A percentile compares a stretch with the other conserved stretches of the same genome.
phyloP scores from a whole-genome alignment of 2,797 vertebrate species.

The Sebastes hopkinsi region DNA sequence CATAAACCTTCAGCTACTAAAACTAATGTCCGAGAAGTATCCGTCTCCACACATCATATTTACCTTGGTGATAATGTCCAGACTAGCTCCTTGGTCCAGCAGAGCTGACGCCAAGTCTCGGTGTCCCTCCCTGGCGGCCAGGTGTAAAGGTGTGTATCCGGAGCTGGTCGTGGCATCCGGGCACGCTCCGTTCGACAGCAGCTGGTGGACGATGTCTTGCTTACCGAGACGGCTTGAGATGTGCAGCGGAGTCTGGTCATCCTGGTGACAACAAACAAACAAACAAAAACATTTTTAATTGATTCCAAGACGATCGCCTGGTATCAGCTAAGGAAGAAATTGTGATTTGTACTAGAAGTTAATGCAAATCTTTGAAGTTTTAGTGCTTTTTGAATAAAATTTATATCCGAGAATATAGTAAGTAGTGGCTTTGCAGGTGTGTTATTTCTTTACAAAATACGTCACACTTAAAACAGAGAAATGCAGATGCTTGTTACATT shows the following conservation, averaged over 20 bases:
- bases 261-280: conserved; percentile 74
- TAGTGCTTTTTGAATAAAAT: not conserved
- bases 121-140: conserved; percentile 93
- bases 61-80: conserved; percentile 95
- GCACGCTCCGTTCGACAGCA: conserved; percentile 89
- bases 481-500: not conserved
- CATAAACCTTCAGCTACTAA: not conserved
- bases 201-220: conserved; percentile 94
- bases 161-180: conserved; percentile 93
- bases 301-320: not conserved
- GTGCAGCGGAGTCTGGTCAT: conserved; percentile 96
- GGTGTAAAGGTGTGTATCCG: conserved; percentile 94
- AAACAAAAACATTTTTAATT: not conserved
- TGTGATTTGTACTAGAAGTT: not conserved
- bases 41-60: not conserved
- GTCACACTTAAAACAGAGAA: too few species aligned
- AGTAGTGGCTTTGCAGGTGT: not conserved
- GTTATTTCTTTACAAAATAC: not conserved
- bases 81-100: conserved; percentile 91
- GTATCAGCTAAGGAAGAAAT: not conserved
- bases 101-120: conserved; percentile 91
- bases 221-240: conserved; percentile 96
- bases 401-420: fast-evolving
- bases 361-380: not conserved
- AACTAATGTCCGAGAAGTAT: not conserved